phyloP scores from a whole-genome alignment of 2,113 vertebrate genomes.

The Notarius lentiginosus region DNA sequence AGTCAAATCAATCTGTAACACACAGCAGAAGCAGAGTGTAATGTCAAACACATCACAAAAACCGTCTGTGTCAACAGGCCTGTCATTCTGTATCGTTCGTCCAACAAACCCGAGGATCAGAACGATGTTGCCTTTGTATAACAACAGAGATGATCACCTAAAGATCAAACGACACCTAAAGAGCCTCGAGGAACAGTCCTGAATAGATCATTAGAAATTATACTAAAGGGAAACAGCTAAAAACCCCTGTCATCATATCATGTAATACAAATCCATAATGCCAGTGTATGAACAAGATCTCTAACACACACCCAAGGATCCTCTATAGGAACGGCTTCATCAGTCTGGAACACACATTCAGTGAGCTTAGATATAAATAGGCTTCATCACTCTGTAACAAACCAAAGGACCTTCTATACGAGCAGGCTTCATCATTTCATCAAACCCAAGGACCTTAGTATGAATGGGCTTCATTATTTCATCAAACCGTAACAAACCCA shows the following conservation, averaged over 20 bases:
- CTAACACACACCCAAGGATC: not conserved
- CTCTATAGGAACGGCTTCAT: not conserved
- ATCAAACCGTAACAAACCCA: too few species aligned
- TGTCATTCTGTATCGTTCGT: not conserved
- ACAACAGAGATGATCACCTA: not conserved
- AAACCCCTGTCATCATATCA: not conserved
- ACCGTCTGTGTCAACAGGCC: not conserved
- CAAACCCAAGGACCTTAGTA: too few species aligned
- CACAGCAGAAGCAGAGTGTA: not conserved
- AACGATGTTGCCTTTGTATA: not conserved
- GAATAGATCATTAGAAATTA: not conserved
- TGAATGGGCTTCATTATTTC: too few species aligned
- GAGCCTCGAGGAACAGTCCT: not conserved
- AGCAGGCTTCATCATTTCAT: too few species aligned
- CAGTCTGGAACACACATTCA: too few species aligned
- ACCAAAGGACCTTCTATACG: too few species aligned
- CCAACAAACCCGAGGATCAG: not conserved
- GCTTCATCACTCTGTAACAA: too few species aligned
- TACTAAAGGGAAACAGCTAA: not conserved
- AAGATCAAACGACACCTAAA: not conserved
- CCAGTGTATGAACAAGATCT: not conserved
- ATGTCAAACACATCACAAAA: not conserved
- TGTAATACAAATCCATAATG: not conserved
- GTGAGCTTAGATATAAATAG: too few species aligned
- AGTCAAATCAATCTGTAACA: not conserved